Evolutionary conservation across 2,113 vertebrate species (phyloP), one percentile per base, ranked within the genome.

Genomic region (Alexandromys fortis): DNA sequence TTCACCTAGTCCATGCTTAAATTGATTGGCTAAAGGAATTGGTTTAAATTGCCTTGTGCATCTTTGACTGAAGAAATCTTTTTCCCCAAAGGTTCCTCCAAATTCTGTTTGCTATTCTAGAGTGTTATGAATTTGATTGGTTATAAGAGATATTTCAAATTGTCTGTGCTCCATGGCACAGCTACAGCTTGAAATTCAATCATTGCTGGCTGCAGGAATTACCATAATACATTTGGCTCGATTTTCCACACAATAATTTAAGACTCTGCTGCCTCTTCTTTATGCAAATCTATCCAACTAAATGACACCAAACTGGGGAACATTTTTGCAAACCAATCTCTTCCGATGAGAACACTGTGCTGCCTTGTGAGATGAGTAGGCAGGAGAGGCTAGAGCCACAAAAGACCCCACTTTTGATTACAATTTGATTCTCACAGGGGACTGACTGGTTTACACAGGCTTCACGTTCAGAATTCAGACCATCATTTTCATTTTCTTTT

Each of bases 171-270:
- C 68, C 38, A 52, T 93, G 78, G 52, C 45, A 89, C 55, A 90
- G 68, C 73, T 91, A 94, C 10, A 30, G 52, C 24, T 96, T 91
- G 78, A 96, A 96, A 96, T 96, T 49, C n/a, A 96, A 91, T 96
- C 96, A 96, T 58, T 93, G 12, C 21, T 96, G 83, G 68, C 47
- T 87, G 42, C 33, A 92, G 89, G 26, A 97, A 96, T 95, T 93
- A 85, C 55, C 83, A 95, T 93, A 95, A 93, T 94, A 67, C 10
- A 22, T 96, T 97, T 96, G 94, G 49, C 78, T 96, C 91, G 55
- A 93, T 95, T 94, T 97, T 96, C 63, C 28, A 95, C 79, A 90
- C 16, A 95, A 63, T 86, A 90, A 94, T 94, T 94, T 95, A 97
- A 45, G 33, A 91, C 65, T 77, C 73, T 24, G 55, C n/a, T 52